These are phyloP conservation scores for Sceliomorpha sp. DNA, from an alignment of 2,888 invertebrate species.

Conservation along the genomic window DNA sequence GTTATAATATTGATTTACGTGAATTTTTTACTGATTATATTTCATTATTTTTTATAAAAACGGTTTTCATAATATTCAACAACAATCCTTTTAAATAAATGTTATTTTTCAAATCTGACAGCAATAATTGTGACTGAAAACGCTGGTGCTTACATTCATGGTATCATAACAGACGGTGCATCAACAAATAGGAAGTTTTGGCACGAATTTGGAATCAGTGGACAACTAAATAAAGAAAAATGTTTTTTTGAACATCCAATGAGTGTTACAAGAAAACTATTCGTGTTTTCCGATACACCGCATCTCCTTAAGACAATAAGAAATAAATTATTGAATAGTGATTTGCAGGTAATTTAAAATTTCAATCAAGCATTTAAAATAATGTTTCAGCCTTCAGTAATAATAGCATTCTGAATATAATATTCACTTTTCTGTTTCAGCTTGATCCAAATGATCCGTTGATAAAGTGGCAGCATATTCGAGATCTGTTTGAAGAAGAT, in stretches of 20 bases:
- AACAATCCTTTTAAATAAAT: neutral
- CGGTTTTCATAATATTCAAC: neutral
- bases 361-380: slow-evolving; percentile 1
- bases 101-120: neutral
- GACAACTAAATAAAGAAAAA: slow-evolving; percentile 11
- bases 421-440: neutral
- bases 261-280: slow-evolving; percentile 4
- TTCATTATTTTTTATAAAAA: neutral
- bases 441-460: slow-evolving; percentile 5
- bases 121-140: slow-evolving; percentile 9
- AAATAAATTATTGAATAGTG: slow-evolving; percentile 1
- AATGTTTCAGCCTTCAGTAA: neutral
- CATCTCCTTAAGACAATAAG: slow-evolving; percentile 14
- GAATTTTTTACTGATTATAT: neutral
- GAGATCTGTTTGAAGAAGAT: slow-evolving; percentile 7
- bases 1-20: neutral
- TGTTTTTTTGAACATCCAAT: slow-evolving; percentile 10
- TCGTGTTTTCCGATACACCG: slow-evolving; percentile 17
- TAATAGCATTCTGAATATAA: slow-evolving; percentile 4
- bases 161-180: slow-evolving; percentile 13
- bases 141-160: slow-evolving; percentile 13
- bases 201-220: slow-evolving; percentile 10
- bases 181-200: slow-evolving; percentile 20
- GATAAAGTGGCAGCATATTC: slow-evolving; percentile 9
- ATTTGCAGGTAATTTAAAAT: neutral